Conservation (phyloP, 2,797 vertebrate genomes). For the Macropus fuliginosus region DNA sequence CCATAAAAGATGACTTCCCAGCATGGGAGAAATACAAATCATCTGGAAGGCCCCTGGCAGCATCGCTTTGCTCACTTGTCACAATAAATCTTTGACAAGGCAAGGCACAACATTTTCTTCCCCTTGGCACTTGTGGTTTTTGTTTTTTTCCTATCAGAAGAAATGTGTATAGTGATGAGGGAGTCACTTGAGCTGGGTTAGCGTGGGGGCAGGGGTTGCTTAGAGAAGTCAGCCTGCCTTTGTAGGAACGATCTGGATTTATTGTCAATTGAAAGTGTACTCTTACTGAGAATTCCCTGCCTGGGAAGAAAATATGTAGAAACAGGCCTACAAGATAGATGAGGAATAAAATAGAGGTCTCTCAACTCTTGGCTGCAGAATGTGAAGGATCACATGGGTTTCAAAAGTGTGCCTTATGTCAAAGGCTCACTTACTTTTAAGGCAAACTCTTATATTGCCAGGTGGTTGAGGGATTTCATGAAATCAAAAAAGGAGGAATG, state of each 20-base stretch:
- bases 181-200: constrained; percentile 38
- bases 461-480: constrained; percentile 6
- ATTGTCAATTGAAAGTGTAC: not conserved
- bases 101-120: constrained; percentile 6
- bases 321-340: not conserved
- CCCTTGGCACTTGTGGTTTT: not conserved
- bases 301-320: not conserved
- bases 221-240: constrained; percentile 45
- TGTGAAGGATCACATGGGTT: not conserved
- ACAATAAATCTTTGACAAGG: constrained; percentile 69
- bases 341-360: constrained; percentile 3
- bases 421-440: not conserved
- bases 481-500: not conserved
- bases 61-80: constrained; percentile 50
- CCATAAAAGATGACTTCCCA: constrained; percentile 59
- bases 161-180: constrained; percentile 16
- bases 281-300: constrained; percentile 4
- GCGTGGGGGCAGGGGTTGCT: not conserved
- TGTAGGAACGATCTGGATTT: constrained; percentile 36
- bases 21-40: constrained; percentile 66
- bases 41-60: constrained; percentile 63
- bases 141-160: constrained; percentile 22
- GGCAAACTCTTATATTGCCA: not conserved
- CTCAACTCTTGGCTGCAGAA: constrained; percentile 28
- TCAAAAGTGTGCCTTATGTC: not conserved